A percentile compares a stretch with the other conserved stretches of the same genome.
Conservation (phyloP, 2,113 vertebrate species). For the Passerina amoena region DNA sequence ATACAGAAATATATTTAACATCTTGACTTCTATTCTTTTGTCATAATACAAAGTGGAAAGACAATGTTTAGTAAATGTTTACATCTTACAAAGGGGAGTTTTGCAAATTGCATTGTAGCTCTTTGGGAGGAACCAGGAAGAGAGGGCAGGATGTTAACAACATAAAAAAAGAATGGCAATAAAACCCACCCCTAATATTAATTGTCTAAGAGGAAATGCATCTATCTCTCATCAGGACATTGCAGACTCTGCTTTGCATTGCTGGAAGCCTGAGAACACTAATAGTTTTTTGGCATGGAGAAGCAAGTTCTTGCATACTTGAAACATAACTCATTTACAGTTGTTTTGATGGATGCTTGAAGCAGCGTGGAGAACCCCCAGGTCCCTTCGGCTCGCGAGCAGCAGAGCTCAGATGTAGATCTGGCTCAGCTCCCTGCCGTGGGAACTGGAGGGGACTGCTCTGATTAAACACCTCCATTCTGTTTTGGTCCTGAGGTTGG, state of each 20-base stretch:
- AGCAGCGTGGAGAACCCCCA: conserved; percentile 31
- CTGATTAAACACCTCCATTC: not conserved
- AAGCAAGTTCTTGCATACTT: conserved; percentile 55
- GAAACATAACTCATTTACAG: conserved; percentile 60
- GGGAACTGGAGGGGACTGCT: not conserved
- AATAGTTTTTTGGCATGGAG: conserved; percentile 56
- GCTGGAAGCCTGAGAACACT: conserved; percentile 64
- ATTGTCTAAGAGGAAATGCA: conserved; percentile 71
- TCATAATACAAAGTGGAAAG: conserved; percentile 59
- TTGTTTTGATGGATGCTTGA: conserved; percentile 64
- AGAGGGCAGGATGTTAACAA: conserved; percentile 68
- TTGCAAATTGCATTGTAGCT: conserved; percentile 59
- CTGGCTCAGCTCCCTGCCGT: not conserved
- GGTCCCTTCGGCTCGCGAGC: not conserved
- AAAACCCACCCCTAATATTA: conserved; percentile 69
- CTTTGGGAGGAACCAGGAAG: conserved; percentile 68
- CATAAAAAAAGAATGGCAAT: conserved; percentile 69
- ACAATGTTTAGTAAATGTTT: conserved; percentile 68
- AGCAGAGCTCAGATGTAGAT: not conserved
- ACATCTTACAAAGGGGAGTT: conserved; percentile 52
- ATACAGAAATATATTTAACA: conserved; percentile 60
- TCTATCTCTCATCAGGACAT: conserved; percentile 69
- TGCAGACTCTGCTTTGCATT: conserved; percentile 62
- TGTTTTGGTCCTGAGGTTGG: not conserved
- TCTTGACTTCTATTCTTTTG: conserved; percentile 63